These are phyloP conservation scores for Plagodis pulveraria DNA, from an alignment of 2,888 invertebrate genomes.

Conservation along the genomic window DNA sequence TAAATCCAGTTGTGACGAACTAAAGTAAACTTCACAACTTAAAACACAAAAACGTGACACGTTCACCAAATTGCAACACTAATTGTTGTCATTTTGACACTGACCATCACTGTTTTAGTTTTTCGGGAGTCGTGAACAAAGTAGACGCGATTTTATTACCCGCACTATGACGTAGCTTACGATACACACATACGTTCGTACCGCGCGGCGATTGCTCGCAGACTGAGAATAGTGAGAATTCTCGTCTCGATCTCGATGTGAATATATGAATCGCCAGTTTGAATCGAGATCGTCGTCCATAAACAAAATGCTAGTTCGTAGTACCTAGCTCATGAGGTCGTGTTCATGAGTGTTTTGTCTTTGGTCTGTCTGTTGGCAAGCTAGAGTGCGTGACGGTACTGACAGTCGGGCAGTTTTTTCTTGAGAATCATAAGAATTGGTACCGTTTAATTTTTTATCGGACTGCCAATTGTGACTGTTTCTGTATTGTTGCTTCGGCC, in stretches of 20 bases:
- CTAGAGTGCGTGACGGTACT: too few relatives aligned
- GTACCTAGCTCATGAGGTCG: too few relatives aligned
- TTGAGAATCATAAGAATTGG: too few relatives aligned
- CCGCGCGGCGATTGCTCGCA: slow-evolving; percentile 58
- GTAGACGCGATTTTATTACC: slow-evolving; percentile 38
- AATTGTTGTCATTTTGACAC: slow-evolving; percentile 59
- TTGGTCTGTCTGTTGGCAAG: too few relatives aligned
- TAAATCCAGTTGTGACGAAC: slow-evolving; percentile 59
- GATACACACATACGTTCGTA: slow-evolving; percentile 34
- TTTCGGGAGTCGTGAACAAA: slow-evolving; percentile 50
- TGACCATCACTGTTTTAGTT: slow-evolving; percentile 61
- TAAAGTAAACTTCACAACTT: slow-evolving; percentile 47
- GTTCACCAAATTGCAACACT: slow-evolving; percentile 60
- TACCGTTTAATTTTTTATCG: too few relatives aligned
- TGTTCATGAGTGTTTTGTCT: too few relatives aligned
- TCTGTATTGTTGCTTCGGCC: too few relatives aligned
- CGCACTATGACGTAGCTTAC: slow-evolving; percentile 15
- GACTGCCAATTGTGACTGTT: too few relatives aligned
- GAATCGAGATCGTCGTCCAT: neutral
- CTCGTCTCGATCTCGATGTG: neutral
- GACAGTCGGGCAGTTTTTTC: too few relatives aligned
- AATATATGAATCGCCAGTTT: neutral
- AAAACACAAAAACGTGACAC: slow-evolving; percentile 42
- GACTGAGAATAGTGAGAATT: slow-evolving; percentile 44
- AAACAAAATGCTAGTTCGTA: too few relatives aligned